Base-by-base conservation (phyloP, 2,888 invertebrate species). In the Tetheella fluctuosa region DNA sequence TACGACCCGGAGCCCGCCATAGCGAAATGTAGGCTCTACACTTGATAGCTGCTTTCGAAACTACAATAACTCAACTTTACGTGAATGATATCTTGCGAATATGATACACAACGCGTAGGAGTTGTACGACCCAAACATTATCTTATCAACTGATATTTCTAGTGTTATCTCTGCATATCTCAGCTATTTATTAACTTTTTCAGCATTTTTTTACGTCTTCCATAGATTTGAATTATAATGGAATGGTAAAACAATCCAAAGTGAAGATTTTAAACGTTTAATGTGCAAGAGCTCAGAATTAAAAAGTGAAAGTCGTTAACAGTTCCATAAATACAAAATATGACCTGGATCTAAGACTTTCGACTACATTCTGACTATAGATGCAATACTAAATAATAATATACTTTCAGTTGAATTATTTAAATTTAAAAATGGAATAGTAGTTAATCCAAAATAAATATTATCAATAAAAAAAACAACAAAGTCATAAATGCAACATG, bases 31-130 rank as follows among this genome's bases (percentile, higher is more conserved):
- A 69, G 61, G 59, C 48, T 48, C 48, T 20, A 48, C 48, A 48
- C 48, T 65, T 59, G 64, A 69, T 68, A 69, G 65, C 67, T 60
- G 70, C 71, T 70, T 72, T 77, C 73, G 58, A 70, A 76, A 76
- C 69, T 64, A 60, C 64, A 64, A 64, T 68, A 70, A 66, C 62
- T 65, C 48, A 54, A 64, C 59, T 61, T 62, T 52, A 60, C 59
- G 58, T 56, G 62, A 61, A 59, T 59, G 53, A 57, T 23, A 52
- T 57, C 52, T 60, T 59, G 54, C 20, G 20, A 48, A 48, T 20
- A 17, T 20, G 48, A 25, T 17, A 53, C 54, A 39, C 48, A 34
- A 23, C 34, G 55, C 56, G 55, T 58, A 58, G 54, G 34, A 34
- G 58, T 58, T 56, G 23, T 37, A 48, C 10, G 17, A 48, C n/a